Evolutionary conservation across 2,113 vertebrate genomes (phyloP).

Genomic region (Erythrolamprus reginae): DNA sequence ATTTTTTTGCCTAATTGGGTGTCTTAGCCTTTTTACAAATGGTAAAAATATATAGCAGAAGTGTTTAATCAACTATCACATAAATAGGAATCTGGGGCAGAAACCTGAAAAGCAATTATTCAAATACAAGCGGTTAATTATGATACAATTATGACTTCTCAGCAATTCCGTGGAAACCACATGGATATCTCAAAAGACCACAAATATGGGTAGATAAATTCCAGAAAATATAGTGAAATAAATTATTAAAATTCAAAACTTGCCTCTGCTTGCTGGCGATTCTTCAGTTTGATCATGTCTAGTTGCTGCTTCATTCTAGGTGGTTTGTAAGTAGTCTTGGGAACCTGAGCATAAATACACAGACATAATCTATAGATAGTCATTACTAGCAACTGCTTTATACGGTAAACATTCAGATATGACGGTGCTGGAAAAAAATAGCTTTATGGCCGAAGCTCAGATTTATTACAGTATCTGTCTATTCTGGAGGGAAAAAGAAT

Average conservation of each 20-base stretch:
- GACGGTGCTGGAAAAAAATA: neutral
- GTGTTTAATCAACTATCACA: neutral
- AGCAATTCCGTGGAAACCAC: conserved; percentile 18
- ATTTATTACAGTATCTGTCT: neutral
- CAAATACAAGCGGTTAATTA: neutral
- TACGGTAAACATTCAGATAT: neutral
- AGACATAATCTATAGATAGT: neutral
- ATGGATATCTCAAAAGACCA: neutral
- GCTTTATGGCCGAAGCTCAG: neutral
- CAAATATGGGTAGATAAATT: conserved; percentile 12
- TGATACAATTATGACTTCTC: neutral
- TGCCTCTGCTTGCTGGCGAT: conserved; percentile 77
- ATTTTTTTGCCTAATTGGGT: neutral
- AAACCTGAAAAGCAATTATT: neutral
- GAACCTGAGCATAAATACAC: conserved; percentile 67
- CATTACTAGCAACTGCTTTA: neutral
- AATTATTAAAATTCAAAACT: neutral
- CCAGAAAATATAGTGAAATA: neutral
- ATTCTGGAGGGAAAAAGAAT: neutral
- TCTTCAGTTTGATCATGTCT: conserved; percentile 70
- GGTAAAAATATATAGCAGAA: neutral
- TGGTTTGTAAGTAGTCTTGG: conserved; percentile 71
- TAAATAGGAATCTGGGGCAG: neutral
- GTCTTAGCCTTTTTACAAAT: neutral
- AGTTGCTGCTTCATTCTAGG: conserved; percentile 76